phyloP scores from a whole-genome alignment of 2,797 vertebrate genomes.

The Sebastes matsubarae region DNA sequence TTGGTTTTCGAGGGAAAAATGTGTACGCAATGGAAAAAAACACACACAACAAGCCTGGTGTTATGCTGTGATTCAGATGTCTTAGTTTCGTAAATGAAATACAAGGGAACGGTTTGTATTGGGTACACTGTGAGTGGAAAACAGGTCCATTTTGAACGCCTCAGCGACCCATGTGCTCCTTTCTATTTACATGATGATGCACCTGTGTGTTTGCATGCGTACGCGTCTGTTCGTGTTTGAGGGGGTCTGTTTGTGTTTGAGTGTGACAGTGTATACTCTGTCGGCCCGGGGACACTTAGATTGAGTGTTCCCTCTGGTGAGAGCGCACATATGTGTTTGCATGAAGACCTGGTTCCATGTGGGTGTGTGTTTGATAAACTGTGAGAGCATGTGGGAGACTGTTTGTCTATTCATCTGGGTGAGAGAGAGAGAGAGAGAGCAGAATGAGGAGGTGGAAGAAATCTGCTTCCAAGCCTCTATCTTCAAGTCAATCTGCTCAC shows the following conservation, averaged over 20 bases:
- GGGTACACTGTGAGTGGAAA: constrained; percentile 50
- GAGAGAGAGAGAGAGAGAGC: constrained; percentile 69
- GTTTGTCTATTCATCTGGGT: constrained; percentile 85
- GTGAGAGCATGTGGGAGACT: constrained; percentile 85
- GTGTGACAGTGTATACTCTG: constrained; percentile 78
- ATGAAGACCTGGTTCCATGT: constrained; percentile 80
- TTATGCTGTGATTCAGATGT: constrained; percentile 50
- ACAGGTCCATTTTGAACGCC: constrained; percentile 38
- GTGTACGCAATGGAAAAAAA: constrained; percentile 43
- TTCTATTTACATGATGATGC: constrained; percentile 72
- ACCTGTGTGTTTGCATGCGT: constrained; percentile 75
- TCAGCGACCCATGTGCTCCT: constrained; percentile 44
- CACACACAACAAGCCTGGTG: not conserved
- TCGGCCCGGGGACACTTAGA: constrained; percentile 71
- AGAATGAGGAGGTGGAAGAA: constrained; percentile 76
- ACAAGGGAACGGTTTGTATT: constrained; percentile 50
- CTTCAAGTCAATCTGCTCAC: constrained; percentile 80
- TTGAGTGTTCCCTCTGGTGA: constrained; percentile 73
- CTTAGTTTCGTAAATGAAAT: constrained; percentile 39
- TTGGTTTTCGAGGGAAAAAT: constrained; percentile 5
- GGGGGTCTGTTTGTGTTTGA: constrained; percentile 74
- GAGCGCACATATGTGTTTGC: constrained; percentile 84
- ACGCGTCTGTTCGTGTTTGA: constrained; percentile 62
- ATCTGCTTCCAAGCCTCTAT: constrained; percentile 77
- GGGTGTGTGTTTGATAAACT: constrained; percentile 88